phyloP scores from a whole-genome alignment of 2,797 vertebrate genomes.

The Huso huso region DNA sequence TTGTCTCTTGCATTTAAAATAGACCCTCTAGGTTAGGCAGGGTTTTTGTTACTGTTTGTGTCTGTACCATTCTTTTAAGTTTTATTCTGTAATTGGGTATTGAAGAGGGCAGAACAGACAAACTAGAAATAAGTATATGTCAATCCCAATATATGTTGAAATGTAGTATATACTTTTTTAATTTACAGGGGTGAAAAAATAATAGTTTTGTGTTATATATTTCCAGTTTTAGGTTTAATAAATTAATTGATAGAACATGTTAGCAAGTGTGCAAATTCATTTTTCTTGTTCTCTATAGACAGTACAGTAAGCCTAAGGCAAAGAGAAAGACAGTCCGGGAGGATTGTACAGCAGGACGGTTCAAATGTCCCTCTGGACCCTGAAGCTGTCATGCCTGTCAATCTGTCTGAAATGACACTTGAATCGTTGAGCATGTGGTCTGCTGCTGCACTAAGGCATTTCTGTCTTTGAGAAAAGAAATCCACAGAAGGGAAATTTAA shows the following conservation, averaged over 20 bases:
- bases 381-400: conserved; percentile 3
- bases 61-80: not conserved
- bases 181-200: too few species aligned
- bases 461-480: not conserved
- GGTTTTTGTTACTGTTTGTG: not conserved
- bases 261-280: too few species aligned
- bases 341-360: not conserved
- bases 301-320: too few species aligned
- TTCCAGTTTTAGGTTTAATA: too few species aligned
- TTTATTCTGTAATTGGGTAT: not conserved
- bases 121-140: too few species aligned
- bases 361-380: conserved; percentile 1
- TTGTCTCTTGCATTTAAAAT: not conserved
- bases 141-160: too few species aligned
- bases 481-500: conserved; percentile 6
- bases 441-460: conserved; percentile 8
- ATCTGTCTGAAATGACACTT: conserved; percentile 9
- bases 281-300: too few species aligned
- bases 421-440: conserved; percentile 14
- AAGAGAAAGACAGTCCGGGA: too few species aligned
- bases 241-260: too few species aligned
- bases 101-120: not conserved
- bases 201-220: too few species aligned
- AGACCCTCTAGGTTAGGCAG: not conserved
- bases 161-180: too few species aligned